Base-by-base conservation (phyloP, 1,140 invertebrate genomes). In the Drosophila cardini region DNA sequence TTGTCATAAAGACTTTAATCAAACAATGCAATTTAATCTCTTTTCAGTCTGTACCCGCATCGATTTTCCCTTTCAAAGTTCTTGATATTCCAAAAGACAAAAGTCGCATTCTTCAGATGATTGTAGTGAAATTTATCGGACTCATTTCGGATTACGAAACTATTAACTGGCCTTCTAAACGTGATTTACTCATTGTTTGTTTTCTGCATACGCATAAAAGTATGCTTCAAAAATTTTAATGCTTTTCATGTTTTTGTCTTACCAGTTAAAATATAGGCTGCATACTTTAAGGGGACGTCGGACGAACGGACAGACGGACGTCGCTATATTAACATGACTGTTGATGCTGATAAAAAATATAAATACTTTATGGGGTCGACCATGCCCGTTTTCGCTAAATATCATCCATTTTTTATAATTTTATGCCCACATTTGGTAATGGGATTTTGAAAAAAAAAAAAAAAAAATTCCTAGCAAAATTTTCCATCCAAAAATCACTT, bases 241-340 rank as follows among this genome's bases (percentile, higher is more conserved):
- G 0, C 36, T 0, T 0, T 26, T 3, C 4, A 3, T 3, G 1
- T 13, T 40, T 10, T 8, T 21, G 6, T 2, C 2, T 0, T 11
- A 0, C 2, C 1, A n/a, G 11, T 7, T 18, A 0, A 7, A 36
- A 1, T 2, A 11, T 10, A 4, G 0, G 3, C 4, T 26, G 53
- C 18, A 40, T 42, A 56, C 36, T 42, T 56, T 42, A 2, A 34
- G 52, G 52, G 6, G 15, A 15, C n/a, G n/a, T n/a, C n/a, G n/a
- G n/a, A n/a, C n/a, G n/a, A n/a, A n/a, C n/a, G n/a, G n/a, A n/a
- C n/a, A n/a, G n/a, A n/a, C n/a, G n/a, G n/a, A n/a, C n/a, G n/a
- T n/a, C n/a, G n/a, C n/a, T n/a, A n/a, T n/a, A n/a, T n/a, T n/a
- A n/a, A n/a, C n/a, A n/a, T n/a, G n/a, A n/a, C n/a, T n/a, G n/a